Evolutionary conservation across 2,113 vertebrate genomes (phyloP).

Genomic region (Dasypus novemcinctus): DNA sequence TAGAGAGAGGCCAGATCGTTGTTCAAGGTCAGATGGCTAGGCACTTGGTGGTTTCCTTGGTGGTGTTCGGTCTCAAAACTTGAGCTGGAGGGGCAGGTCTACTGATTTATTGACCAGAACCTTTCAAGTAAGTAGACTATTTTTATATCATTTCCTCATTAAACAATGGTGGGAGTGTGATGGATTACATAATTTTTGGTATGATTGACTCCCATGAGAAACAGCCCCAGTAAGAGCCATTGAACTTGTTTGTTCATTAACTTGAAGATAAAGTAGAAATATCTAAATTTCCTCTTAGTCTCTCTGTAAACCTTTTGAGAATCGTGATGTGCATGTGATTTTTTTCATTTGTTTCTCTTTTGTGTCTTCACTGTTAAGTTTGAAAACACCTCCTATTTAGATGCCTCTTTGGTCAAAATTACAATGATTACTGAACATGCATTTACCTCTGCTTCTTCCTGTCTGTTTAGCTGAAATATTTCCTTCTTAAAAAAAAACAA

Average conservation of each 20-base stretch:
- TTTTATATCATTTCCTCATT: not conserved
- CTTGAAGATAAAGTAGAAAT: not conserved
- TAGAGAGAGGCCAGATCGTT: not conserved
- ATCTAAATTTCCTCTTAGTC: not conserved
- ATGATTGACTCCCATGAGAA: not conserved
- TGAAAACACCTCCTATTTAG: not conserved
- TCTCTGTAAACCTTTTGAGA: not conserved
- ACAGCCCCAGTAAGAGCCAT: not conserved
- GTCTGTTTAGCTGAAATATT: constrained; percentile 4
- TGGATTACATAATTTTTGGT: not conserved
- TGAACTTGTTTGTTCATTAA: not conserved
- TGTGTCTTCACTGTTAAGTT: not conserved
- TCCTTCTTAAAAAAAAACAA: not conserved
- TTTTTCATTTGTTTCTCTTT: not conserved
- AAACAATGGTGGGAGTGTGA: not conserved
- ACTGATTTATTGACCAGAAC: not conserved
- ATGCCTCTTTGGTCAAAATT: not conserved
- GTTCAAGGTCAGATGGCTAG: not conserved
- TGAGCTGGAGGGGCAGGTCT: not conserved
- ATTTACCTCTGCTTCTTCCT: not conserved
- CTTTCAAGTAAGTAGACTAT: not conserved
- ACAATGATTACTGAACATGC: not conserved
- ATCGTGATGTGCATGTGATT: not conserved
- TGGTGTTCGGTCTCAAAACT: not conserved
- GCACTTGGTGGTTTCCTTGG: not conserved